Conservation (phyloP, 2,888 invertebrate genomes). For the Melanotus villosus region DNA sequence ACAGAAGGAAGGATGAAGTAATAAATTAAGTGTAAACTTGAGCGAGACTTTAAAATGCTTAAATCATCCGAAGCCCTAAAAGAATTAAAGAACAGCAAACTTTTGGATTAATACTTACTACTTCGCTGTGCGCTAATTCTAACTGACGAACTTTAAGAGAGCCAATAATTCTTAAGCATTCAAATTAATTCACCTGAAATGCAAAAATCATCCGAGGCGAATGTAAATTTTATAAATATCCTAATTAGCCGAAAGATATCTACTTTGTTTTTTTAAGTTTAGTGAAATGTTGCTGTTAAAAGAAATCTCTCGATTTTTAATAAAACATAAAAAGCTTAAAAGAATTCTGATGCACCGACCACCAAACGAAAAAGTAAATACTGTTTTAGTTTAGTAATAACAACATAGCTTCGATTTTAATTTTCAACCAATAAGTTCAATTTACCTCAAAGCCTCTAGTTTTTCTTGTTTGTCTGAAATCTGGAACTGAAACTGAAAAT, state of each 20-base stretch:
- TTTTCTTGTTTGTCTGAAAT: too few species aligned
- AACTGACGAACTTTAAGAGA: background rate
- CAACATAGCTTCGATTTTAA: too few species aligned
- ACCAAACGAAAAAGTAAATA: too few species aligned
- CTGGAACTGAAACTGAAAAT: too few species aligned
- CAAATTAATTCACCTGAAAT: constrained; percentile 10
- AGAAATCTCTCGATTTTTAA: too few species aligned
- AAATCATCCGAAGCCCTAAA: background rate
- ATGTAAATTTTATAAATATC: background rate
- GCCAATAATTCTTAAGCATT: constrained; percentile 10
- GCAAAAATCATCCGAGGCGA: background rate
- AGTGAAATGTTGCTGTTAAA: background rate
- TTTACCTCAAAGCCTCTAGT: too few species aligned
- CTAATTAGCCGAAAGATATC: too few species aligned
- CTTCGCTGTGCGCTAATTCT: background rate
- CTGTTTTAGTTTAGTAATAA: too few species aligned
- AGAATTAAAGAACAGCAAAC: constrained; percentile 2
- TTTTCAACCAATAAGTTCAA: too few species aligned
- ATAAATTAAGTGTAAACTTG: background rate
- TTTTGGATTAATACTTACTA: constrained; percentile 8
- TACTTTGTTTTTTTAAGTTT: background rate
- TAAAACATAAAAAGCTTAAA: too few species aligned
- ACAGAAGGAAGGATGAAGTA: background rate
- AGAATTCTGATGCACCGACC: too few species aligned
- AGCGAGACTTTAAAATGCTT: background rate